phyloP scores from a whole-genome alignment of 2,797 vertebrate genomes.

The Etheostoma nigrum region DNA sequence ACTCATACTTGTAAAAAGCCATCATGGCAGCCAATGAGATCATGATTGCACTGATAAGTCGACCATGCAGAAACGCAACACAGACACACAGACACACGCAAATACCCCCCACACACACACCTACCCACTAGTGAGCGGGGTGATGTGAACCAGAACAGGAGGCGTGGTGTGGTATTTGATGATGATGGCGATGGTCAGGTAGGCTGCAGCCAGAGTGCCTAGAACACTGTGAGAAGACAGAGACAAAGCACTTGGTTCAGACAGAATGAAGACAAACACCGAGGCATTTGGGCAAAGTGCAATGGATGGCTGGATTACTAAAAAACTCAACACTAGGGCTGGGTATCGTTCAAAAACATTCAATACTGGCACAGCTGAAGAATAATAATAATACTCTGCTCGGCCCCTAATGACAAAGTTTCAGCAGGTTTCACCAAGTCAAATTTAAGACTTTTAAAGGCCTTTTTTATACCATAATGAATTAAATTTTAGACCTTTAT shows the following conservation, averaged over 20 bases:
- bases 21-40: too few species aligned
- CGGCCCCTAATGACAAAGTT: too few species aligned
- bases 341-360: neutral
- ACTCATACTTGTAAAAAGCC: too few species aligned
- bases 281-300: constrained; percentile 2
- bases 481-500: too few species aligned
- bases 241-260: constrained; percentile 19
- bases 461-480: too few species aligned
- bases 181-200: constrained; percentile 89
- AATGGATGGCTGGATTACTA: constrained; percentile 5
- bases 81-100: too few species aligned
- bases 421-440: too few species aligned
- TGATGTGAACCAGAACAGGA: constrained; percentile 54
- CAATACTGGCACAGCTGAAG: too few species aligned
- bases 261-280: neutral
- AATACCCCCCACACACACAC: neutral
- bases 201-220: constrained; percentile 92
- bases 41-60: too few species aligned
- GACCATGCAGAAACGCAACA: too few species aligned
- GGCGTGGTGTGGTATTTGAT: constrained; percentile 87
- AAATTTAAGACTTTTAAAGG: too few species aligned
- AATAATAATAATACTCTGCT: too few species aligned
- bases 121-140: constrained; percentile 80
- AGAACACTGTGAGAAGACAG: constrained; percentile 84
- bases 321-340: constrained; percentile 4